A percentile compares a stretch with the other conserved stretches of the same genome.
These are phyloP conservation scores for Anastrepha ludens DNA, from an alignment of 1,140 invertebrate genomes.

Conservation along the genomic window DNA sequence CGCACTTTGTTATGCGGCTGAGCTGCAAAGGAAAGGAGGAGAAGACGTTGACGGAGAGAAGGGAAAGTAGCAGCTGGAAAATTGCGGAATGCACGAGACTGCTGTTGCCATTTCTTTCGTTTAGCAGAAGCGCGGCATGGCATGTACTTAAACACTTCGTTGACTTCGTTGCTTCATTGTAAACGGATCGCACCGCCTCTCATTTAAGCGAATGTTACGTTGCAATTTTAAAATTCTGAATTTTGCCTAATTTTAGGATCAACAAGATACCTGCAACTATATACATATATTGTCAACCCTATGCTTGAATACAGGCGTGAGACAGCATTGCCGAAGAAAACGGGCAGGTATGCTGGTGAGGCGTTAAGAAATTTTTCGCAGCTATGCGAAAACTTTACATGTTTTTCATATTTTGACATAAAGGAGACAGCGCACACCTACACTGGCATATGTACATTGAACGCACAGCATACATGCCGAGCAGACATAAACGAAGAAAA, in stretches of 20 bases:
- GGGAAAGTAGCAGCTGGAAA: background rate
- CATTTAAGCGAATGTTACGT: background rate
- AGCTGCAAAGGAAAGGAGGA: too few relatives aligned
- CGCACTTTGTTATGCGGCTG: constrained; percentile 34
- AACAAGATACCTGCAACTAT: constrained; percentile 20
- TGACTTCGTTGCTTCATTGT: background rate
- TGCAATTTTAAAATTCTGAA: constrained; percentile 28
- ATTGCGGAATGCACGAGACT: background rate
- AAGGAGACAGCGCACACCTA: background rate
- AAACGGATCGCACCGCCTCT: background rate
- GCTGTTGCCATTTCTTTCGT: background rate
- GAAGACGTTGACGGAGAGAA: background rate
- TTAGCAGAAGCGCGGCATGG: background rate
- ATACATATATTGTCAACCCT: background rate
- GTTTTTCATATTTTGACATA: constrained; percentile 58
- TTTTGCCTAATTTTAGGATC: constrained; percentile 32
- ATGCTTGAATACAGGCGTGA: background rate
- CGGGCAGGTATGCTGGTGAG: background rate
- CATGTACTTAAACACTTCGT: constrained; percentile 19
- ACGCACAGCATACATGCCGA: background rate
- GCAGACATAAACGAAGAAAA: background rate
- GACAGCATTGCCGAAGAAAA: background rate
- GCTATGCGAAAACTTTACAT: constrained; percentile 57
- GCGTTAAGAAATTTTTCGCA: constrained; percentile 50
- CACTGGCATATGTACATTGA: background rate